Conservation (phyloP, 2,888 invertebrate genomes). For the Rhorus exstirpatorius region DNA sequence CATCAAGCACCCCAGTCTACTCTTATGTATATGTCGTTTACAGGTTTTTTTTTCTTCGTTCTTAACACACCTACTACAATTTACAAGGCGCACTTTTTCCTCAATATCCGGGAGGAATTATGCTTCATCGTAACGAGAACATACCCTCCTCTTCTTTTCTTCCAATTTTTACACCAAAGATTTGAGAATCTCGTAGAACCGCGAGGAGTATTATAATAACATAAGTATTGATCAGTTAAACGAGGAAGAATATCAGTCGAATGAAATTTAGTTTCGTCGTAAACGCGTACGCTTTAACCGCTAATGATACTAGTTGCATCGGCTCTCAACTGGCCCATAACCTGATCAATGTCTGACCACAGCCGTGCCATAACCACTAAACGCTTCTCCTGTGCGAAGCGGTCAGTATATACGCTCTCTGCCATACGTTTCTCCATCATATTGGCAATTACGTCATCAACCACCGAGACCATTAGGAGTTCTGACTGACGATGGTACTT, state of each 20-base stretch:
- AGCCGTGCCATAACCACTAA: constrained; percentile 66
- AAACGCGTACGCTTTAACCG: constrained; percentile 53
- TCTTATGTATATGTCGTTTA: not conserved
- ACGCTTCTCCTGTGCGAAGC: constrained; percentile 49
- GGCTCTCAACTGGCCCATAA: constrained; percentile 60
- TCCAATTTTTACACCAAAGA: constrained; percentile 27
- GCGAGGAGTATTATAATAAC: constrained; percentile 8
- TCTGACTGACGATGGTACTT: constrained; percentile 21
- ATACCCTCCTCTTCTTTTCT: constrained; percentile 4
- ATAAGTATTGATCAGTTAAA: not conserved
- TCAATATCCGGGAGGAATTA: constrained; percentile 22
- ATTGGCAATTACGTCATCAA: constrained; percentile 65
- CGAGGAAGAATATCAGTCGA: constrained; percentile 13
- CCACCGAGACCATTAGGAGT: constrained; percentile 60
- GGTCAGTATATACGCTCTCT: too few species aligned
- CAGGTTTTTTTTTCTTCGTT: not conserved
- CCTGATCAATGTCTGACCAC: constrained; percentile 69
- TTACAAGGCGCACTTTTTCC: constrained; percentile 35
- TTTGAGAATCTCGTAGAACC: not conserved
- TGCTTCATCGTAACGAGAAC: constrained; percentile 17
- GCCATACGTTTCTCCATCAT: constrained; percentile 12
- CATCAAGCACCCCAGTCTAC: not conserved
- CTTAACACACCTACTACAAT: constrained; percentile 20
- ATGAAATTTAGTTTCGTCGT: constrained; percentile 61
- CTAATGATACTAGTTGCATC: constrained; percentile 62